Evolutionary conservation across 2,113 vertebrate genomes (phyloP), one percentile per base, ranked within the genome.

Genomic region (Vombatus ursinus): DNA sequence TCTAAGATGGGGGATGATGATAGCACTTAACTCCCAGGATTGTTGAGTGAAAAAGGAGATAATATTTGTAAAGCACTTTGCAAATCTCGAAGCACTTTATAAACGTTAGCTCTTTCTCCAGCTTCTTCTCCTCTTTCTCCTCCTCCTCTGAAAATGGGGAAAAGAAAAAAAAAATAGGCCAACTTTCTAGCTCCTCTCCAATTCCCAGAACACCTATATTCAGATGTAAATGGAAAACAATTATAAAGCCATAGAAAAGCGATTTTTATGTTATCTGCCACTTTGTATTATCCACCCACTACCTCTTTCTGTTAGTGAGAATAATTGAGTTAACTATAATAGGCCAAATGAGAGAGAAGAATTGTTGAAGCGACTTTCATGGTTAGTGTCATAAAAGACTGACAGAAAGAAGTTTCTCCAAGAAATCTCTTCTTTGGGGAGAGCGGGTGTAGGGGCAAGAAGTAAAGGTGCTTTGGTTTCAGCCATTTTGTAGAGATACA

Each of bases 401-500:
- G 10, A 61, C n/a, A n/a, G n/a, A 92, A 94, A 89, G 84, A 97
- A 68, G 94, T 50, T 96, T 5, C 90, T 52, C 51, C 12, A 68
- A 94, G 51, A 96, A 92, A 89, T 31, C 93, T 25, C 57, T 68
- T 37, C 14, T 51, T 94, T 95, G 90, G 89, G 93, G 51, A 44
- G 57, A 28, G 12, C 53, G n/a, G 92, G 16, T 23, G 12, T 53
- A n/a, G 92, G 25, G 24, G 54, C 54, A 57, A 19, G 24, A 95
- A 92, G 68, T 89, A 68, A 93, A 94, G 94, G 89, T 93, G 84
- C 53, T 93, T 95, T 95, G 94, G 53, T 97, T 95, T 97, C 91
- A 95, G 49, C 92, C 93, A 51, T 16, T 96, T 95, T 51, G 52
- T 94, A 97, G 89, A 97, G 28, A 52, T 95, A 50, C 25, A 90